These are phyloP conservation scores for Haliclona indistincta DNA, from an alignment of 37 sponge, comb jelly and placozoan genomes.

Conservation along the genomic window DNA sequence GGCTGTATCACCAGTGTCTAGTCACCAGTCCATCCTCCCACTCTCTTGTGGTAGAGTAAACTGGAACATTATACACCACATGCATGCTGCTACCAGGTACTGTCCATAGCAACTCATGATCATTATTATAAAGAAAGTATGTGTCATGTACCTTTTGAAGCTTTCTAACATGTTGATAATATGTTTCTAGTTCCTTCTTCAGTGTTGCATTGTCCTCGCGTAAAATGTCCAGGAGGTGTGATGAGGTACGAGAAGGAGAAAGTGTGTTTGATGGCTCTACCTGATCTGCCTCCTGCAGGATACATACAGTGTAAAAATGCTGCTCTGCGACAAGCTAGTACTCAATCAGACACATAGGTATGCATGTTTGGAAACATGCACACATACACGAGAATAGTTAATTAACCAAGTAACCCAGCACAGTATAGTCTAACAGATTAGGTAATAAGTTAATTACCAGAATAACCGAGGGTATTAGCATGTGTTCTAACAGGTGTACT, in stretches of 20 bases:
- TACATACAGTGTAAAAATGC: not conserved
- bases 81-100: not conserved
- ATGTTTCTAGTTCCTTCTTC: constrained; percentile 63
- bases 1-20: constrained; percentile 11
- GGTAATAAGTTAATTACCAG: too few species aligned
- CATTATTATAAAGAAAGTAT: not conserved
- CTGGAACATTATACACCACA: not conserved
- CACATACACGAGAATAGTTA: constrained; percentile 19
- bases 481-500: too few species aligned
- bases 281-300: too few species aligned
- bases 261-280: too few species aligned
- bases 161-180: constrained; percentile 62
- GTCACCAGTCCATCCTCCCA: constrained; percentile 7
- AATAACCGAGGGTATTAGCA: too few species aligned
- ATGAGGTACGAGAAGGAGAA: too few species aligned
- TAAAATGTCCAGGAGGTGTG: constrained; percentile 49
- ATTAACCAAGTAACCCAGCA: too few species aligned
- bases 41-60: not conserved
- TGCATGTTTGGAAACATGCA: not conserved
- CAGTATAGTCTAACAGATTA: too few species aligned
- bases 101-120: not conserved
- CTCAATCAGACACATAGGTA: constrained; percentile 10
- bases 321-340: not conserved
- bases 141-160: constrained; percentile 52
- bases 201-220: constrained; percentile 64